Evolutionary conservation across 2,113 vertebrate genomes (phyloP), one percentile per base, ranked within the genome.

Genomic region (Ageneiosus marmoratus): DNA sequence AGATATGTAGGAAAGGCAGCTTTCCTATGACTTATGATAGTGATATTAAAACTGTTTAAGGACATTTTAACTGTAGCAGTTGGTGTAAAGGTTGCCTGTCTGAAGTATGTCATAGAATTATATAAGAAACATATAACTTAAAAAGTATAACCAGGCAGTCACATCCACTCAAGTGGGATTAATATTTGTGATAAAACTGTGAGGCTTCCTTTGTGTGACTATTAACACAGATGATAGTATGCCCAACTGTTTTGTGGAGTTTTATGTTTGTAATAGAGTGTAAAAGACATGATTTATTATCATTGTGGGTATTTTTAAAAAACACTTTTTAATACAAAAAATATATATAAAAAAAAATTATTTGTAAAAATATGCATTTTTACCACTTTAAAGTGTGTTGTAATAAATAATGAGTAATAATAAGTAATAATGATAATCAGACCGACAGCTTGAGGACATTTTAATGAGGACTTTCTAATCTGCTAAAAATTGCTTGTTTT

Each of bases 31-130:
- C 93, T 93, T 92, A 93, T 93, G 88, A 88, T 85, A 89, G 77
- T 88, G 88, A 91, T 90, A 92, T 91, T 89, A 88, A 69, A 78
- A 87, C 87, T 81, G 74, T 84, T 85, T 88, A 86, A 88, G 50
- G 80, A 90, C 89, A 85, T 91, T 88, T 88, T 86, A 79, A 78
- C 80, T 80, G 70, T 80, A 86, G 83, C 88, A 88, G 84, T 83
- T 83, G 88, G 89, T 81, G 88, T 89, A 89, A 92, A 88, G 88
- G 91, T 89, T 89, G 88, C 86, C 80, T 58, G 55, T 63, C 62
- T 81, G 81, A 93, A 92, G 88, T 93, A 91, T 93, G 92, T 93
- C 92, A 93, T 50, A 69, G 76, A 81, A 67, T 88, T 84, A 89
- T 90, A 92, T 92, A 89, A 84, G 37, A 41, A 41, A 41, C 37